These are phyloP conservation scores for Synanceia verrucosa DNA, from an alignment of 2,797 vertebrate genomes.

Conservation along the genomic window DNA sequence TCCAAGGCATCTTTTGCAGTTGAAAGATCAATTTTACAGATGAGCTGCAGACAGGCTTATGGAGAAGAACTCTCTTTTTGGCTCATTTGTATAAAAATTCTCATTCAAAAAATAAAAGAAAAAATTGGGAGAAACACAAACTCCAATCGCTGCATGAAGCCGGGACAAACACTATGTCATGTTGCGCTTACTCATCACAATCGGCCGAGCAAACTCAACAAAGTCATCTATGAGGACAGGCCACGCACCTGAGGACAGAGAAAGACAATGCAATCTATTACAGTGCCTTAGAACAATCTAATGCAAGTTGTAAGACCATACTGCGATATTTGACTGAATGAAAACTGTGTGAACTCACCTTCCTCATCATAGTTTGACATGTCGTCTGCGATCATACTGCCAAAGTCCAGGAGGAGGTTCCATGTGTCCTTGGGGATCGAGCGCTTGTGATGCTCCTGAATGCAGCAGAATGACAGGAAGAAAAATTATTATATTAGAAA, in stretches of 20 bases:
- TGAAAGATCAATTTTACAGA: conserved; percentile 54
- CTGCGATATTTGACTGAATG: background rate
- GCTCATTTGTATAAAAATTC: conserved; percentile 73
- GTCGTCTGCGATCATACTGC: conserved; percentile 98
- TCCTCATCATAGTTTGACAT: conserved; percentile 99
- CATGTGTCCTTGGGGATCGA: conserved; percentile 98
- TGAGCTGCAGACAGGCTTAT: conserved; percentile 58
- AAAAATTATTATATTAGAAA: background rate
- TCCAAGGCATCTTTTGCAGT: conserved; percentile 50
- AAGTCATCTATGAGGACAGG: conserved; percentile 98
- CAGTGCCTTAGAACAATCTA: background rate
- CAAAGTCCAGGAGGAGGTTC: conserved; percentile 97
- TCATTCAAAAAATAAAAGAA: conserved; percentile 51
- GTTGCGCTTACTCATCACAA: conserved; percentile 88
- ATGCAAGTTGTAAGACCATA: background rate
- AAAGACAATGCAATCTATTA: background rate
- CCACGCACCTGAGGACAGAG: conserved; percentile 88
- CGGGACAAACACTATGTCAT: conserved; percentile 83
- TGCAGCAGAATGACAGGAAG: conserved; percentile 15
- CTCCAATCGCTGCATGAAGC: conserved; percentile 29
- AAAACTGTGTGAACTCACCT: conserved; percentile 81
- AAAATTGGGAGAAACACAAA: conserved; percentile 56
- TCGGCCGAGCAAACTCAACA: conserved; percentile 94
- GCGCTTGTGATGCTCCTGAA: conserved; percentile 95
- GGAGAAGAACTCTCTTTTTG: conserved; percentile 73